Conservation (phyloP, 2,113 vertebrate species). For the Saiga tatarica region DNA sequence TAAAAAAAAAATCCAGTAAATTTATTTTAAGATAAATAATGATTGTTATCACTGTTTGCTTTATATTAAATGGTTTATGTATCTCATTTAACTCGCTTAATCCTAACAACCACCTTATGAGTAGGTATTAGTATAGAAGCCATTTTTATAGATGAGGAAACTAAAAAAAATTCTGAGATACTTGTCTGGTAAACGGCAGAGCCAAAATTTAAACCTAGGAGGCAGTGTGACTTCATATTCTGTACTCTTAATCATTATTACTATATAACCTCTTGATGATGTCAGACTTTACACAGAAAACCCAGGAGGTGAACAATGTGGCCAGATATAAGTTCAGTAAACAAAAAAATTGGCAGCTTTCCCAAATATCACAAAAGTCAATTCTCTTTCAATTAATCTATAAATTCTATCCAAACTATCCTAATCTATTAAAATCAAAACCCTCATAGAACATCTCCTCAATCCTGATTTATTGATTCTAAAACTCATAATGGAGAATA, state of each 20-base stretch:
- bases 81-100: neutral
- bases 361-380: neutral
- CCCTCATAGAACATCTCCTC: neutral
- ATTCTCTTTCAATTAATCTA: neutral
- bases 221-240: neutral
- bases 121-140: neutral
- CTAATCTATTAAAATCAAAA: neutral
- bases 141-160: conserved; percentile 12
- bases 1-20: neutral
- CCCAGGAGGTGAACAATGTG: neutral
- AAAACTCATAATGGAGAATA: conserved; percentile 27
- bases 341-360: neutral
- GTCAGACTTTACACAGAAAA: neutral
- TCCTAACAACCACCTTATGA: neutral
- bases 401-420: neutral
- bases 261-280: neutral
- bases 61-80: conserved; percentile 18
- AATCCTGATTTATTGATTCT: neutral
- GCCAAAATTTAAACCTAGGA: neutral
- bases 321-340: neutral
- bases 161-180: neutral
- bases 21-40: neutral
- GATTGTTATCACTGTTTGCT: neutral
- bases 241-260: neutral
- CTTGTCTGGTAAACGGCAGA: neutral